phyloP scores from a whole-genome alignment of 2,113 vertebrate genomes.

The Pygoscelis antarcticus region DNA sequence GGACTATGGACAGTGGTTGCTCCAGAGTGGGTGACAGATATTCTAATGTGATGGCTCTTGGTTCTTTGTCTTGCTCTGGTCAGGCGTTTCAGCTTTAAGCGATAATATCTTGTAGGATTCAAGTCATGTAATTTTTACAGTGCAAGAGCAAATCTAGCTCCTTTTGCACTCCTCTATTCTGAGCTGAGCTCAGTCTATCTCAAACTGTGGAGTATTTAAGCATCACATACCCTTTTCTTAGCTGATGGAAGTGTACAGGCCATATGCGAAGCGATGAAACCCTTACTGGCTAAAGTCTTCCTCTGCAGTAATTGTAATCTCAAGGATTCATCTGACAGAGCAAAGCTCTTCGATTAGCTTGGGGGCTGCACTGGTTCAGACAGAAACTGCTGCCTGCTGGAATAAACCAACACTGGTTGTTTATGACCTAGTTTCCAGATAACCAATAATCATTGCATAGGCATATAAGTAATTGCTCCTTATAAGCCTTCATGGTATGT shows the following conservation, averaged over 20 bases:
- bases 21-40: background rate
- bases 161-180: background rate
- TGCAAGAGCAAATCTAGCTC: background rate
- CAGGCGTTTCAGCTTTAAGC: background rate
- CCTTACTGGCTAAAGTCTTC: background rate
- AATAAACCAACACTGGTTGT: background rate
- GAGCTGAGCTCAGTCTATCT: background rate
- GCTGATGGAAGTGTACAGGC: fast-evolving
- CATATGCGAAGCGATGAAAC: background rate
- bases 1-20: background rate
- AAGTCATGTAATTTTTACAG: background rate
- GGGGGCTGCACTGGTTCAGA: background rate
- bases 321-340: background rate
- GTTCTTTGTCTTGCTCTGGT: background rate
- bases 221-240: background rate
- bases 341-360: fast-evolving
- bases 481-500: background rate
- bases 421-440: background rate
- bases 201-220: background rate
- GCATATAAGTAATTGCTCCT: background rate
- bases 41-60: fast-evolving
- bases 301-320: background rate
- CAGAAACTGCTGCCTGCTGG: background rate
- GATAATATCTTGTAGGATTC: background rate
- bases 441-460: background rate